Evolutionary conservation across 2,888 invertebrate species (phyloP), one percentile per base, ranked within the genome.

Genomic region (Gnatocerus cornutus): DNA sequence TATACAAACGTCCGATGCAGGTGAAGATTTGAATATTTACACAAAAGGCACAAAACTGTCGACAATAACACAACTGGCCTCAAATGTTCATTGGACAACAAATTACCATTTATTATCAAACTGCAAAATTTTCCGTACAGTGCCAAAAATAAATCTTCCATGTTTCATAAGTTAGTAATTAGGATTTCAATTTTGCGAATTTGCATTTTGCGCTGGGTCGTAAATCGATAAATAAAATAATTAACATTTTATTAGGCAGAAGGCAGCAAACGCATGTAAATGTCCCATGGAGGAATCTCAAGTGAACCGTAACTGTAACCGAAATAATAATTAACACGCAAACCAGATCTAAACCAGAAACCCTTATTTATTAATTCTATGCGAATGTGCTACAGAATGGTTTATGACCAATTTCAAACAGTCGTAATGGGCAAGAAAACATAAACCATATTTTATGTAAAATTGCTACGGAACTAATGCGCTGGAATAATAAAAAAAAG

Each of bases 261-360:
- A 30, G 33, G 9, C 14, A 43, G 43, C 9, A 59, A 59, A 59
- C 45, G 21, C 59, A 45, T 56, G 43, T 56, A 43, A 56, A 56
- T 56, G 43, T 56, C 56, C 56, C 56, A 56, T 56, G 21, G 48
- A 33, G 46, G 59, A 59, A 46, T 59, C 59, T 59, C 59, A 50
- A 50, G 50, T 46, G 48, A 61, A 61, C 61, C 37, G 50, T 21
- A 61, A 61, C 61, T 33, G 61, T 48, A 50, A 39, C 61, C 61
- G 48, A 61, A 61, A 61, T 61, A 61, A 50, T 61, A 61, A 61
- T 61, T 61, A 61, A 61, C 59, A 61, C 61, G 48, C 37, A 48
- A 50, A 50, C 61, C 37, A 48, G 48, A 59, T 33, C 59, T 45
- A 16, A 13, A 45, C 46, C 59, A 29, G 48, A 27, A 46, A 45